These are phyloP conservation scores for Cotesia glomerata DNA, from an alignment of 1,140 invertebrate genomes.

Conservation along the genomic window DNA sequence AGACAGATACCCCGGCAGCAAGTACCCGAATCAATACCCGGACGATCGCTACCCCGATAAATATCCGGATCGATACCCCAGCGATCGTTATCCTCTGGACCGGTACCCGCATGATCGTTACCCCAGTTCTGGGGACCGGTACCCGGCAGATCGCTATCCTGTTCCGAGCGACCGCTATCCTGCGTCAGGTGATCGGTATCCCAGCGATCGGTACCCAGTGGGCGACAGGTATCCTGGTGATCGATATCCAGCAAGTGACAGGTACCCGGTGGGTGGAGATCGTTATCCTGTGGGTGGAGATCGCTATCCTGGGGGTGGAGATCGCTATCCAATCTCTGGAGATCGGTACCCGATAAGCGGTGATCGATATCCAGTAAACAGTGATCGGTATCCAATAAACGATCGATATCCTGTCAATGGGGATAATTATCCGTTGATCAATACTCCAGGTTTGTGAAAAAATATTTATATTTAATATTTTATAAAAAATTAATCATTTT, in stretches of 20 bases:
- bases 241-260: conserved; percentile 28
- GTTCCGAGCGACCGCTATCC: conserved; percentile 44
- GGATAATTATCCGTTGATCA: no score
- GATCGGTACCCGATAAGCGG: conserved; percentile 40
- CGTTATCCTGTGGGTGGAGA: conserved; percentile 49
- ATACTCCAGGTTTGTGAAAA: no score
- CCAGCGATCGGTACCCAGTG: conserved; percentile 47
- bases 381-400: no score
- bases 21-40: conserved; percentile 39
- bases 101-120: conserved; percentile 33
- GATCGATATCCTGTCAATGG: no score
- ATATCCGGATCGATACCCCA: conserved; percentile 59
- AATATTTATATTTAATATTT: no score
- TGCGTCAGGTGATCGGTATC: conserved; percentile 49
- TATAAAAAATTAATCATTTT: no score
- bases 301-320: conserved; percentile 46
- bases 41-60: conserved; percentile 52
- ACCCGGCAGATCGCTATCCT: conserved; percentile 48
- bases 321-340: conserved; percentile 56
- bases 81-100: conserved; percentile 53
- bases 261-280: conserved; percentile 40
- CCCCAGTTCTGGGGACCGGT: conserved; percentile 31
- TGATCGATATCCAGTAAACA: no score
- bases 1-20: conserved; percentile 59
- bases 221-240: conserved; percentile 49